Percentiles rank a stretch among this genome's conserved stretches.
These are phyloP conservation scores for Gobius niger DNA, from an alignment of 2,113 vertebrate genomes.

Conservation along the genomic window DNA sequence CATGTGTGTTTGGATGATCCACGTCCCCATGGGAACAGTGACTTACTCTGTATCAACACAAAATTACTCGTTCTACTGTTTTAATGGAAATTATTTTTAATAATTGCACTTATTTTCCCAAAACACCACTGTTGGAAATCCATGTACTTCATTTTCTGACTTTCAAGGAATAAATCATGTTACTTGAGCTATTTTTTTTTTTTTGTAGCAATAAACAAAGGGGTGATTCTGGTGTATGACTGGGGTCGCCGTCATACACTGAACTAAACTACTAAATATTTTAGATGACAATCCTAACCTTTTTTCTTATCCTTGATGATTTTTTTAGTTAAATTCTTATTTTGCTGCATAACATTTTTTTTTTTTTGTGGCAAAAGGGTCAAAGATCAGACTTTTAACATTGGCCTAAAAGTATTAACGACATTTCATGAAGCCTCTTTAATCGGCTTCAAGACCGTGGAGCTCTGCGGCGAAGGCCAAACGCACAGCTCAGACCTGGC, in stretches of 20 bases:
- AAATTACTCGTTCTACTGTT: conserved; percentile 48
- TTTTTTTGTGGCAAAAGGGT: conserved; percentile 43
- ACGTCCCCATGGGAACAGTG: conserved; percentile 23
- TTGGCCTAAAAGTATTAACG: background rate
- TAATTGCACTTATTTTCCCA: conserved; percentile 43
- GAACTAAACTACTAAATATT: conserved; percentile 45
- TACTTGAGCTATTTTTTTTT: conserved; percentile 57
- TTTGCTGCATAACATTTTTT: conserved; percentile 39
- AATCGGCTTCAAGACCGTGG: background rate
- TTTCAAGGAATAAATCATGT: conserved; percentile 72
- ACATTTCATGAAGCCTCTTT: background rate
- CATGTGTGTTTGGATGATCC: conserved; percentile 31
- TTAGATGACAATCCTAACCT: conserved; percentile 76
- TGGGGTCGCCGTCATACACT: conserved; percentile 11
- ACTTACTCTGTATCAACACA: conserved; percentile 59
- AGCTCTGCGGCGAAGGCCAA: background rate
- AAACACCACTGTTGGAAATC: conserved; percentile 64
- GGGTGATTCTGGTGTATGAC: conserved; percentile 41
- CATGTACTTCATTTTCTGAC: conserved; percentile 70
- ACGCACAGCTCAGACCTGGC: background rate
- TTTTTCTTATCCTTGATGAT: conserved; percentile 32
- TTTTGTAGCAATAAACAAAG: conserved; percentile 30
- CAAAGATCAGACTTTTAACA: conserved; percentile 41
- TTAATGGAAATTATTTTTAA: conserved; percentile 60
- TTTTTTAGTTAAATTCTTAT: conserved; percentile 20